phyloP scores from a whole-genome alignment of 2,113 vertebrate species.

The Saccopteryx leptura region DNA sequence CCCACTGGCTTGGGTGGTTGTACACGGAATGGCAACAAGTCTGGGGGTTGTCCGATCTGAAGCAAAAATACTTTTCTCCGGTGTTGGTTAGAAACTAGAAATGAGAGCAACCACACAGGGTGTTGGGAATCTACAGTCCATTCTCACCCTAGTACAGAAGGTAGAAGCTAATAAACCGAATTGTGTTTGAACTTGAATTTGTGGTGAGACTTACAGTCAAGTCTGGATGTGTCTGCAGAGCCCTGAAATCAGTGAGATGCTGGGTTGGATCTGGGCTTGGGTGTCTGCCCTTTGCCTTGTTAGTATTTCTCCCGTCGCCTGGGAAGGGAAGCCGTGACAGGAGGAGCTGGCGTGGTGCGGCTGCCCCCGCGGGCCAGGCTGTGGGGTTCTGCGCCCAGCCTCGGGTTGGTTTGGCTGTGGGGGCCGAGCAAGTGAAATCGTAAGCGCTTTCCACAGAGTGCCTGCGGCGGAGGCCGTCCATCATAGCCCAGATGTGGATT shows the following conservation, averaged over 20 bases:
- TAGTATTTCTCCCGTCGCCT: not conserved
- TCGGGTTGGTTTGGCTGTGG: not conserved
- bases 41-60: not conserved
- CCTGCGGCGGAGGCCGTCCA: not conserved
- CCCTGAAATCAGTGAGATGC: not conserved
- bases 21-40: not conserved
- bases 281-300: not conserved
- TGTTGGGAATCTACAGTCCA: not conserved
- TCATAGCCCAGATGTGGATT: not conserved
- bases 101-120: not conserved
- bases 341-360: not conserved
- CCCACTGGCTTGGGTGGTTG: not conserved
- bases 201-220: not conserved
- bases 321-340: not conserved
- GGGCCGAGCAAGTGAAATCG: not conserved
- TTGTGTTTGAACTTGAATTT: not conserved
- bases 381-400: not conserved
- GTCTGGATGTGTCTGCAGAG: not conserved
- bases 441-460: not conserved
- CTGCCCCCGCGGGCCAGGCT: accelerated
- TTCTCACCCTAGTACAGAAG: not conserved
- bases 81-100: not conserved
- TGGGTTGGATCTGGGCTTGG: not conserved
- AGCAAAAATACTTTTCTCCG: not conserved
- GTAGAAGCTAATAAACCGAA: not conserved